These are phyloP conservation scores for Paragorgia papillata DNA, from an alignment of 92 coral and sea anemone genomes.

Conservation along the genomic window DNA sequence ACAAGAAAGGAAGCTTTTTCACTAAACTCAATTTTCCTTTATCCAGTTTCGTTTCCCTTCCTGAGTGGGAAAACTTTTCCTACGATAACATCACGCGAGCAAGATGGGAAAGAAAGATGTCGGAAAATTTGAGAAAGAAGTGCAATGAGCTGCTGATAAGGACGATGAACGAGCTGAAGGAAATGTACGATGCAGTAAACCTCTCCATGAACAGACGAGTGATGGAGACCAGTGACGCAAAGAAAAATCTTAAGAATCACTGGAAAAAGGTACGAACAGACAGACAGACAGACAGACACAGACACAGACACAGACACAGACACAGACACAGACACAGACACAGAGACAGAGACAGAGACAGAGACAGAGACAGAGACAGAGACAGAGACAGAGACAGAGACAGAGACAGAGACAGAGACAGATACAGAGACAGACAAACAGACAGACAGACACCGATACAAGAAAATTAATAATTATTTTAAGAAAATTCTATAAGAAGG, in stretches of 20 bases:
- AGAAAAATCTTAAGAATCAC: slow-evolving; percentile 21
- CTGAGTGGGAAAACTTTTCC: slow-evolving; percentile 46
- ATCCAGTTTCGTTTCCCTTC: slow-evolving; percentile 27
- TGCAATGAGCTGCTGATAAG: slow-evolving; percentile 26
- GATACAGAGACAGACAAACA: too few species aligned
- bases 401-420: too few species aligned
- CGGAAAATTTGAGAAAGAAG: slow-evolving; percentile 40
- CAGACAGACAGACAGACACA: too few species aligned
- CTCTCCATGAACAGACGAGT: slow-evolving; percentile 34
- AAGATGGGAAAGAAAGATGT: slow-evolving; percentile 44
- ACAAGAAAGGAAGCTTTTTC: too few species aligned
- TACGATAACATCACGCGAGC: slow-evolving; percentile 49
- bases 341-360: too few species aligned
- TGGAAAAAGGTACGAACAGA: slow-evolving; percentile 38
- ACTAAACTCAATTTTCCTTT: background rate
- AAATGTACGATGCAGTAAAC: slow-evolving; percentile 43
- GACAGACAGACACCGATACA: too few species aligned
- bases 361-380: too few species aligned
- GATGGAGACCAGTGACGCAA: slow-evolving; percentile 39
- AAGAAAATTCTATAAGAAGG: too few species aligned
- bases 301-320: too few species aligned
- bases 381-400: too few species aligned
- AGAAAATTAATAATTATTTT: too few species aligned
- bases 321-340: too few species aligned
- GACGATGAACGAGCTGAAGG: slow-evolving; percentile 43